Evolutionary conservation across 2,888 invertebrate genomes (phyloP).

Genomic region (Selenia dentaria): DNA sequence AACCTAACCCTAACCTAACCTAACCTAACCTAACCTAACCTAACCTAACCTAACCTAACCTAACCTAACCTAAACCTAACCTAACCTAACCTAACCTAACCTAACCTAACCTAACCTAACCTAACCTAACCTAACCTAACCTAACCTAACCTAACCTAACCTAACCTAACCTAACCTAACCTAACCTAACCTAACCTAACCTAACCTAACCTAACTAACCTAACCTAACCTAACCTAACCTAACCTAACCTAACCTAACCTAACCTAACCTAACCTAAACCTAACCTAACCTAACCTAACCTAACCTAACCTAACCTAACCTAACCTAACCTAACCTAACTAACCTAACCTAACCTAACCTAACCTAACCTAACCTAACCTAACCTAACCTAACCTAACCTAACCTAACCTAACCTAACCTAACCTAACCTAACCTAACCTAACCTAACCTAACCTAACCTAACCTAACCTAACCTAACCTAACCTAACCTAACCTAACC

Average conservation of each 20-base stretch:
- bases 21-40: constrained; percentile 33
- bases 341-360: constrained; percentile 28
- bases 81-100: too few relatives aligned
- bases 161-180: neutral
- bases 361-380: constrained; percentile 29
- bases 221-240: constrained; percentile 6
- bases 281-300: constrained; percentile 25
- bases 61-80: constrained; percentile 25
- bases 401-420: constrained; percentile 27
- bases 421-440: constrained; percentile 29
- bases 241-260: constrained; percentile 14
- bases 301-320: constrained; percentile 28
- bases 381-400: constrained; percentile 28
- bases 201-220: too few relatives aligned
- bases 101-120: constrained; percentile 31
- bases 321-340: constrained; percentile 28
- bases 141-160: constrained; percentile 28
- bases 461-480: constrained; percentile 26
- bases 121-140: constrained; percentile 35
- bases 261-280: constrained; percentile 16
- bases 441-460: constrained; percentile 21
- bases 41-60: constrained; percentile 33
- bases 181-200: too few relatives aligned
- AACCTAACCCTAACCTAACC: constrained; percentile 27
- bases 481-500: constrained; percentile 27